A percentile compares a stretch with the other conserved stretches of the same genome.
These are phyloP conservation scores for Rhopalosiphum nymphaeae DNA, from an alignment of 2,888 invertebrate genomes.

Conservation along the genomic window DNA sequence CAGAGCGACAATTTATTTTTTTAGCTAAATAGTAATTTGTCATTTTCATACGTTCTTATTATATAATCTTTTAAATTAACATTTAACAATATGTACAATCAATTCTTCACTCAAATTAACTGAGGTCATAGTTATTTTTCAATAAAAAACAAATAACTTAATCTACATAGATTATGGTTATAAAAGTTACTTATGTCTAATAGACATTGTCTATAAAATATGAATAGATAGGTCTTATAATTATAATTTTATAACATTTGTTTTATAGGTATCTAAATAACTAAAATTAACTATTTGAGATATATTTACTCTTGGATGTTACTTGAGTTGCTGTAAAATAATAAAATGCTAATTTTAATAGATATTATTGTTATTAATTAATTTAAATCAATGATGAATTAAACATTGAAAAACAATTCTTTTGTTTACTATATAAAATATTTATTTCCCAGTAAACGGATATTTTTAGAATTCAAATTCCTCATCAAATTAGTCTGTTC, in stretches of 20 bases:
- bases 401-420: background rate
- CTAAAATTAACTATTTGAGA: background rate
- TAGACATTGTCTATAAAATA: background rate
- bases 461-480: background rate
- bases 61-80: background rate
- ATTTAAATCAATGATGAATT: background rate
- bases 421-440: background rate
- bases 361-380: background rate
- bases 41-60: background rate
- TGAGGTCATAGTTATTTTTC: background rate
- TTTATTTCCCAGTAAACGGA: background rate
- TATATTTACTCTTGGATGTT: background rate
- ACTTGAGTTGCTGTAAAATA: background rate
- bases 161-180: background rate
- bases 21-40: conserved; percentile 7
- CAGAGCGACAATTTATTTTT: background rate
- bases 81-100: conserved; percentile 10
- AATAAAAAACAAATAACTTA: background rate
- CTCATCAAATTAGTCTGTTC: background rate
- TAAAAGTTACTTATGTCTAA: background rate
- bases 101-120: conserved; percentile 6
- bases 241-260: too few relatives aligned
- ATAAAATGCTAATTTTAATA: background rate
- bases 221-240: too few relatives aligned
- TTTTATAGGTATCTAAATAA: background rate